These are phyloP conservation scores for Leucophenga varia DNA, from an alignment of 1,140 invertebrate genomes.

Conservation along the genomic window DNA sequence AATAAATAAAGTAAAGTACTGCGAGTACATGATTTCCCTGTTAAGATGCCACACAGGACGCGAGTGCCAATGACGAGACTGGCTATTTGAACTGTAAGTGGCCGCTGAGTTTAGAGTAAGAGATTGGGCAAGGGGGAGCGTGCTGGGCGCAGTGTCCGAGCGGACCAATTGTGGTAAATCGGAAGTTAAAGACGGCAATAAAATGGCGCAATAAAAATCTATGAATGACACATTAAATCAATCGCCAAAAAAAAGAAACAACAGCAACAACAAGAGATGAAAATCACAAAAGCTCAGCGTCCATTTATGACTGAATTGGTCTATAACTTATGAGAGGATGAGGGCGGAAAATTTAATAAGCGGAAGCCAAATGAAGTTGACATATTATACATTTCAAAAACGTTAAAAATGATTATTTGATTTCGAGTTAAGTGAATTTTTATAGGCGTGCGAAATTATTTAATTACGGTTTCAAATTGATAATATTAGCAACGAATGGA, in stretches of 20 bases:
- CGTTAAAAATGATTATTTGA: too few species aligned
- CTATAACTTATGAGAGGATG: constrained; percentile 37
- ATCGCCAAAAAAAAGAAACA: constrained; percentile 43
- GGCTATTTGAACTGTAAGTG: constrained; percentile 13
- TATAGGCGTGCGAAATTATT: constrained; percentile 43
- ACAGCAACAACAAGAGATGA: neutral
- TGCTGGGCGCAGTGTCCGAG: constrained; percentile 55
- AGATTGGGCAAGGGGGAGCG: constrained; percentile 46
- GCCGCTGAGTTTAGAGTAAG: neutral
- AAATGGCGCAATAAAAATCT: constrained; percentile 56
- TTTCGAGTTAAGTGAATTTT: constrained; percentile 46
- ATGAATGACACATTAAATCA: constrained; percentile 58
- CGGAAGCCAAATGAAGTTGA: too few species aligned
- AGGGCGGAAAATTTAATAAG: neutral
- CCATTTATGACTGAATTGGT: too few species aligned
- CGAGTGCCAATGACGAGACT: neutral
- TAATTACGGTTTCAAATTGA: constrained; percentile 38
- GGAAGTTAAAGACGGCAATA: constrained; percentile 57
- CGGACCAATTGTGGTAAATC: constrained; percentile 57
- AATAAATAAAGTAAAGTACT: constrained; percentile 57
- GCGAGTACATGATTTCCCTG: constrained; percentile 56
- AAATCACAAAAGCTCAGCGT: constrained; percentile 45
- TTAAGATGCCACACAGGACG: constrained; percentile 48
- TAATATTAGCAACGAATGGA: too few species aligned
- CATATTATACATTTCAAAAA: too few species aligned